Evolutionary conservation across 2,888 invertebrate genomes (phyloP).

Genomic region (Leucoptera coffeella): DNA sequence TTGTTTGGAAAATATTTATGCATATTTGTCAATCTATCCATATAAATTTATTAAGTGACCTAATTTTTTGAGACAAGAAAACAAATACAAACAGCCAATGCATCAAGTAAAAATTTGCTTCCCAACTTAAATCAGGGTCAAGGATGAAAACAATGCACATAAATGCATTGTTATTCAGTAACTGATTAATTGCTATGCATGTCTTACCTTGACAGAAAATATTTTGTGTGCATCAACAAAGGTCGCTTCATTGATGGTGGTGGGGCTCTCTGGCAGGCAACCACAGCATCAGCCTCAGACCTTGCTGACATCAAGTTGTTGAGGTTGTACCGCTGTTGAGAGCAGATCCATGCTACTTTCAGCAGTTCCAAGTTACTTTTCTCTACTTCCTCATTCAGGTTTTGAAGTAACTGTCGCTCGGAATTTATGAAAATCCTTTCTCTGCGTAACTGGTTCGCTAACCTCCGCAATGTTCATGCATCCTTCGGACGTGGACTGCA

Average conservation of each 20-base stretch:
- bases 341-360: slow-evolving; percentile 81
- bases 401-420: slow-evolving; percentile 75
- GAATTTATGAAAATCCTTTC: slow-evolving; percentile 84
- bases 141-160: too few relatives aligned
- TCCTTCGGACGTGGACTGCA: slow-evolving; percentile 42
- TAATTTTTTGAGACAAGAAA: too few relatives aligned
- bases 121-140: too few relatives aligned
- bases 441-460: slow-evolving; percentile 62
- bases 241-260: slow-evolving; percentile 33
- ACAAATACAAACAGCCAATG: too few relatives aligned
- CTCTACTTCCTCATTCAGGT: slow-evolving; percentile 67
- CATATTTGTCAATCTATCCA: too few relatives aligned
- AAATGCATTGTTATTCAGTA: too few relatives aligned
- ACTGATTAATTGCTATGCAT: too few relatives aligned
- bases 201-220: slow-evolving; percentile 76
- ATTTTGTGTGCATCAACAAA: slow-evolving; percentile 81
- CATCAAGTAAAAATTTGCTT: too few relatives aligned
- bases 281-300: slow-evolving; percentile 69
- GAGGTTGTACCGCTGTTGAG: slow-evolving; percentile 78
- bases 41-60: too few relatives aligned
- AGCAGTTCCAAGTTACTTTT: slow-evolving; percentile 48
- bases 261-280: slow-evolving; percentile 63
- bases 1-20: too few relatives aligned
- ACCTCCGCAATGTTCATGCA: slow-evolving; percentile 42
- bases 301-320: slow-evolving; percentile 69